phyloP scores from a whole-genome alignment of 2,797 vertebrate genomes.

The Babyrousa celebensis region DNA sequence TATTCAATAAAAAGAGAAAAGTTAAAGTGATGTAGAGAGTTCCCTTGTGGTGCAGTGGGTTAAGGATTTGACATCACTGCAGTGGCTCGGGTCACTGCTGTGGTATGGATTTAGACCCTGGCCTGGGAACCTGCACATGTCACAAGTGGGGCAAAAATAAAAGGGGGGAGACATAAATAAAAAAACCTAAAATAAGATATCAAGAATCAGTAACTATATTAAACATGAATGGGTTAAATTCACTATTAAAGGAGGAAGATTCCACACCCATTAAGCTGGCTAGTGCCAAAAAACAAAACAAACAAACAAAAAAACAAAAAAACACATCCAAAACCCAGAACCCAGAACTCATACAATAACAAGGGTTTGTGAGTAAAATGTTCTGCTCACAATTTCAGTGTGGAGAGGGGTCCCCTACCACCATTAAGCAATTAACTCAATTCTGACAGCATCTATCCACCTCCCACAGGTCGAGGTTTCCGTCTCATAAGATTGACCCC shows the following conservation, averaged over 20 bases:
- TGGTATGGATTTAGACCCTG: no score
- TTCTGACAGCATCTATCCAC: neutral
- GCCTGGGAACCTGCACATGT: no score
- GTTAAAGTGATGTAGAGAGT: neutral
- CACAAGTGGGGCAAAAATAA: no score
- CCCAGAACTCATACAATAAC: neutral
- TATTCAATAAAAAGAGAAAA: neutral
- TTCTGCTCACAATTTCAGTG: neutral
- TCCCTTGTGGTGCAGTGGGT: no score
- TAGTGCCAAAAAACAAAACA: no score
- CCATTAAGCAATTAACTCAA: neutral
- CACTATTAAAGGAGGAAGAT: neutral
- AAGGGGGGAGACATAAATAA: no score
- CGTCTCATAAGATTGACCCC: neutral
- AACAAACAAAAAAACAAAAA: neutral
- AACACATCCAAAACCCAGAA: no score
- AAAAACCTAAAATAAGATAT: constrained; percentile 3
- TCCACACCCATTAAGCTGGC: neutral
- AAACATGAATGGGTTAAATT: neutral
- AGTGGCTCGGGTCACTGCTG: no score
- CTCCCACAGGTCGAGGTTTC: neutral
- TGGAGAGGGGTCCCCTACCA: neutral
- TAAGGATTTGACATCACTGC: no score
- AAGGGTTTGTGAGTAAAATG: neutral
- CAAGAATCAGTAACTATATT: neutral